Evolutionary conservation across 2,888 invertebrate species (phyloP).

Genomic region (Pteria penguin): DNA sequence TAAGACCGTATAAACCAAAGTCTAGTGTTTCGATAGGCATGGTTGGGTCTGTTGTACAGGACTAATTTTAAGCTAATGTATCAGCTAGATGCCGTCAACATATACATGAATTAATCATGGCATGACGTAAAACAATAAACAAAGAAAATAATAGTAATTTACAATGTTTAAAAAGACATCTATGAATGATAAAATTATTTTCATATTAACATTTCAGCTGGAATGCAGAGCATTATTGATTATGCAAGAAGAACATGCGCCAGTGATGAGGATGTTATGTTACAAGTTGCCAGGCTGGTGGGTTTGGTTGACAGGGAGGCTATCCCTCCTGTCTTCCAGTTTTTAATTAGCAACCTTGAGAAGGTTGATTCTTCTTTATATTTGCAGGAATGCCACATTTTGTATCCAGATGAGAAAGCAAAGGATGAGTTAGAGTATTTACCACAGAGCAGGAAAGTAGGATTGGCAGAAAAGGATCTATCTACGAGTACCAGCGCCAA

Average conservation of each 20-base stretch:
- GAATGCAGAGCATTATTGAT: neutral
- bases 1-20: too few species aligned
- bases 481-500: neutral
- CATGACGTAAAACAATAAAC: too few species aligned
- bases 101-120: too few species aligned
- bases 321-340: neutral
- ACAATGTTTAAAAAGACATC: too few species aligned
- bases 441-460: neutral
- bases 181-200: too few species aligned
- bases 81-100: too few species aligned
- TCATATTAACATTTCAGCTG: neutral
- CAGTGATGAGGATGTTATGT: neutral
- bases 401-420: neutral
- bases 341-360: too few species aligned
- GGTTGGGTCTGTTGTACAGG: too few species aligned
- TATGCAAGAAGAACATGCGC: neutral
- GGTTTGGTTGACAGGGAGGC: slow-evolving; percentile 7
- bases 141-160: too few species aligned
- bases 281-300: neutral
- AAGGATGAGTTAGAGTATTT: slow-evolving; percentile 3
- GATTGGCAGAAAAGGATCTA: neutral
- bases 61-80: too few species aligned
- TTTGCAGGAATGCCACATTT: slow-evolving; percentile 1
- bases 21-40: too few species aligned
- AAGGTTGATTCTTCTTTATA: slow-evolving; percentile 1